Percentiles rank a stretch among this genome's conserved stretches.
phyloP scores from a whole-genome alignment of 2,113 vertebrate genomes.

The Cacatua alba region DNA sequence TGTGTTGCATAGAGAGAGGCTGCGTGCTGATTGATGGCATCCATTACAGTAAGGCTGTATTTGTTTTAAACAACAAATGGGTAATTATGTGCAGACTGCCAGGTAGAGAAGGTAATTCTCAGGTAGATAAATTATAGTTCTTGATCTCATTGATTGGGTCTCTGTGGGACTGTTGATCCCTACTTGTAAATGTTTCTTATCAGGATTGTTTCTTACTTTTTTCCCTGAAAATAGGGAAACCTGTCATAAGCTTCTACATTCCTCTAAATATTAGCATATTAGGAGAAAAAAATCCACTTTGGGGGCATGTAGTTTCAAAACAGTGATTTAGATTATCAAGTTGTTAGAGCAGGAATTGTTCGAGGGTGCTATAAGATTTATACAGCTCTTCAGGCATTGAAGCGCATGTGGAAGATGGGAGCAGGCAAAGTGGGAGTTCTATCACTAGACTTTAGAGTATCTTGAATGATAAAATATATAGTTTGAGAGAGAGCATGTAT shows the following conservation, averaged over 20 bases:
- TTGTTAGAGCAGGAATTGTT: not conserved
- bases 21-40: slow-evolving; percentile 42
- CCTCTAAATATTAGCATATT: not conserved
- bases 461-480: not conserved
- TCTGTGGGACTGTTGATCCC: slow-evolving; percentile 32
- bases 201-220: not conserved
- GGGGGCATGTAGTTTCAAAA: not conserved
- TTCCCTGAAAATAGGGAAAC: not conserved
- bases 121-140: slow-evolving; percentile 9
- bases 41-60: slow-evolving; percentile 24
- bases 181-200: not conserved
- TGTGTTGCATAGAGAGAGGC: slow-evolving; percentile 28
- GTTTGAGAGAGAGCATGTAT: not conserved
- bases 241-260: not conserved
- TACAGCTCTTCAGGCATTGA: not conserved
- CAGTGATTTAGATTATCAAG: not conserved
- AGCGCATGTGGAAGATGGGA: not conserved
- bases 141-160: slow-evolving; percentile 24
- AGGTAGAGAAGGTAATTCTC: not conserved
- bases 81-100: slow-evolving; percentile 30
- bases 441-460: not conserved
- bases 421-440: not conserved
- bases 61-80: slow-evolving; percentile 48
- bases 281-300: not conserved
- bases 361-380: not conserved